phyloP scores from a whole-genome alignment of 2,888 invertebrate species.

The Imbricaverruca yamaguchii region DNA sequence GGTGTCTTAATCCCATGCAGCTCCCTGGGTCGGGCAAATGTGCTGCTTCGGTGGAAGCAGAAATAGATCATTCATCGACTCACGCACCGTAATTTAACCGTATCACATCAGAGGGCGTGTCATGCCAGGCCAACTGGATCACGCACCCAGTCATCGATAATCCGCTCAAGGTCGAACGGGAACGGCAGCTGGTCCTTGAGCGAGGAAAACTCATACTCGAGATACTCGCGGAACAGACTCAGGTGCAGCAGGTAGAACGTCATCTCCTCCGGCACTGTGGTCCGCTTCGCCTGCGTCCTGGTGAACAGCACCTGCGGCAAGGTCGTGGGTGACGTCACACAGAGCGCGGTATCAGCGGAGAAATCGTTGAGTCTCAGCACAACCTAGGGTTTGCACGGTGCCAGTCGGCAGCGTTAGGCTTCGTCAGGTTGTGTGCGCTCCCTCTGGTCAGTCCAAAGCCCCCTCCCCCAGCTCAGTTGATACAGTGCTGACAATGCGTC shows the following conservation, averaged over 20 bases:
- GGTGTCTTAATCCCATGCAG: no score
- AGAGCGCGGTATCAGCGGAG: background rate
- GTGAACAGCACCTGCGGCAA: conserved; percentile 3
- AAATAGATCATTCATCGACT: no score
- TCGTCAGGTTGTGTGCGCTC: no score
- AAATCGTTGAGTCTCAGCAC: background rate
- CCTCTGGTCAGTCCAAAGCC: no score
- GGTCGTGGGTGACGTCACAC: background rate
- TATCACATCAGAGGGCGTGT: no score
- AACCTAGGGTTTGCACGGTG: no score
- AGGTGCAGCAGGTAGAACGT: conserved; percentile 89
- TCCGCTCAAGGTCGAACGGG: conserved; percentile 72
- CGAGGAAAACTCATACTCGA: conserved; percentile 32
- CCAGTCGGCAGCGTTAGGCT: no score
- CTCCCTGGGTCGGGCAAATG: no score
- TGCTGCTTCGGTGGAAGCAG: no score
- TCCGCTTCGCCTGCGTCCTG: conserved; percentile 35
- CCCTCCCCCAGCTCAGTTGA: no score
- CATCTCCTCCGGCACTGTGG: conserved; percentile 73
- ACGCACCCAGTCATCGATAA: conserved; percentile 88
- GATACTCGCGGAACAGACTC: conserved; percentile 56
- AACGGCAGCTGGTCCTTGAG: conserved; percentile 63
- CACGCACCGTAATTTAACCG: no score
- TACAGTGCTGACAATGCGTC: no score
- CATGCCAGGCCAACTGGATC: conserved; percentile 35